phyloP scores from a whole-genome alignment of 1,140 invertebrate species.

The Lasaia peninsularis region DNA sequence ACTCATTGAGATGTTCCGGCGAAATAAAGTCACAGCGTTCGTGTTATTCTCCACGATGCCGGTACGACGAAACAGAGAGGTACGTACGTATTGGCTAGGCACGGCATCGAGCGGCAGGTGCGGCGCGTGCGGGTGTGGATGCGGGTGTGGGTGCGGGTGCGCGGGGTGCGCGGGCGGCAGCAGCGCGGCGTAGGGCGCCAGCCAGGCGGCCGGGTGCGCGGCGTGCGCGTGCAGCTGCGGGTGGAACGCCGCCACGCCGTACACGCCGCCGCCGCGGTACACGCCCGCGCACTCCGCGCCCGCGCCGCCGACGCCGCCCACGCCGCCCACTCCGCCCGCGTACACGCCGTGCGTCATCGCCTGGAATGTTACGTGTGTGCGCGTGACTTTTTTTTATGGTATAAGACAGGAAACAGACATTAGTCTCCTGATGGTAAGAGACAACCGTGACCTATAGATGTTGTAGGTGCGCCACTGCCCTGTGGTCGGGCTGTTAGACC shows the following conservation, averaged over 20 bases:
- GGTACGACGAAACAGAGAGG: too few relatives aligned
- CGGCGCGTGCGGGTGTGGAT: constrained; percentile 53
- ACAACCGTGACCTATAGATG: too few relatives aligned
- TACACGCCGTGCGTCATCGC: constrained; percentile 67
- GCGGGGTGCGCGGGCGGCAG: constrained; percentile 63
- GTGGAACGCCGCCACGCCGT: constrained; percentile 62
- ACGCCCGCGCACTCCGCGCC: constrained; percentile 55
- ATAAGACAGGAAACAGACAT: too few relatives aligned
- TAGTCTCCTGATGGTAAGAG: too few relatives aligned
- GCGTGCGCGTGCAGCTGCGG: constrained; percentile 64
- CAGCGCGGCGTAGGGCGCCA: constrained; percentile 64
- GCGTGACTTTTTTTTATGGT: too few relatives aligned
- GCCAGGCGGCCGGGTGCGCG: constrained; percentile 57
- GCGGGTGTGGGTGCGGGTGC: constrained; percentile 59
- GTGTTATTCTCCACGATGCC: too few relatives aligned
- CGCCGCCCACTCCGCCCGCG: constrained; percentile 47
- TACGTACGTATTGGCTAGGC: constrained; percentile 71
- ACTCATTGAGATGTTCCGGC: too few relatives aligned
- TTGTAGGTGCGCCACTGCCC: too few relatives aligned
- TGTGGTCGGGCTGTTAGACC: too few relatives aligned
- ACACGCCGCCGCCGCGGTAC: constrained; percentile 61
- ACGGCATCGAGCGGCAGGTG: constrained; percentile 71
- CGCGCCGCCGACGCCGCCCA: constrained; percentile 44
- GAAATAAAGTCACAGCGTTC: too few relatives aligned
- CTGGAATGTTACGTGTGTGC: constrained; percentile 50